Percentiles rank a stretch among this genome's conserved stretches.
Conservation (phyloP, 2,113 vertebrate genomes). For the Melozone crissalis region DNA sequence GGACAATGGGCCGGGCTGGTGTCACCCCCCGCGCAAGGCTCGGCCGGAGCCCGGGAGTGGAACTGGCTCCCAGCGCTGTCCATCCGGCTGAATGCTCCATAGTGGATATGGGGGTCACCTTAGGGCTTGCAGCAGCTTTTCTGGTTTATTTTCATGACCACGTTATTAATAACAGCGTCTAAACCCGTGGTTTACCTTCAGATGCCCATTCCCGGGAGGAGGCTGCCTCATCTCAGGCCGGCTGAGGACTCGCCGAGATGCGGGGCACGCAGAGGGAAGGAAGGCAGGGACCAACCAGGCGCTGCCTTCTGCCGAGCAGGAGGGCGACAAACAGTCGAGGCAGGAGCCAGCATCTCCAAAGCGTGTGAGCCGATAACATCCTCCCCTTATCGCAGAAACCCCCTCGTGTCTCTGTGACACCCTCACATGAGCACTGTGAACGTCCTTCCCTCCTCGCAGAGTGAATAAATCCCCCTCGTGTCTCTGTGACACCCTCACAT, state of each 20-base stretch:
- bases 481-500: background rate
- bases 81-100: rapidly evolving
- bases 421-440: rapidly evolving
- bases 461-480: background rate
- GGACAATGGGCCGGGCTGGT: background rate
- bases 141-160: rapidly evolving
- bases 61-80: background rate
- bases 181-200: background rate
- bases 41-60: background rate
- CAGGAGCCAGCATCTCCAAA: background rate
- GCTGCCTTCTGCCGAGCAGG: background rate
- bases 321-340: background rate
- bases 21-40: background rate
- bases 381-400: background rate
- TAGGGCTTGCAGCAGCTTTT: background rate
- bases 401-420: rapidly evolving
- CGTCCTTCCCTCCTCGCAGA: no score
- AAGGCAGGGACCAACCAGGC: background rate
- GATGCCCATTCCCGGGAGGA: background rate
- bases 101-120: rapidly evolving
- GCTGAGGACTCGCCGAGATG: background rate
- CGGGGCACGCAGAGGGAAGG: background rate
- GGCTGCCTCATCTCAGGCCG: background rate
- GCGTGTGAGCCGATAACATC: rapidly evolving
- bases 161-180: background rate